Conservation (phyloP, 2,888 invertebrate species). For the Chouioia cunea region DNA sequence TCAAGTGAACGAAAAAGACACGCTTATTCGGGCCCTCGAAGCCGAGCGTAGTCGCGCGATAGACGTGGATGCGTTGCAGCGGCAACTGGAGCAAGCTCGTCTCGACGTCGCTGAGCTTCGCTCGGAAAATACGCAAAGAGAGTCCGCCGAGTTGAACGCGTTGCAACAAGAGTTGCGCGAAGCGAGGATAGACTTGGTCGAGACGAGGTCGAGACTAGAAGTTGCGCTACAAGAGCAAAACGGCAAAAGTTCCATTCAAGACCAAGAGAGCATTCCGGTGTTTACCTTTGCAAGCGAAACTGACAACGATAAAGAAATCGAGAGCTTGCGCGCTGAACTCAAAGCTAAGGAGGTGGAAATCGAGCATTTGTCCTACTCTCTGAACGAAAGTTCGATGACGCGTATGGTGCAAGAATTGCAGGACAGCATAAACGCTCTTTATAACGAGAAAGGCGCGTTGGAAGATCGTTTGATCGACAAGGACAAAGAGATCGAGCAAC, state of each 20-base stretch:
- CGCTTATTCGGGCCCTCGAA: conserved; percentile 56
- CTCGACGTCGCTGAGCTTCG: conserved; percentile 56
- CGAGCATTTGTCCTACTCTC: conserved; percentile 78
- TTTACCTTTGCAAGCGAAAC: conserved; percentile 53
- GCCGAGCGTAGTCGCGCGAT: conserved; percentile 46
- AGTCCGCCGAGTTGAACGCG: neutral
- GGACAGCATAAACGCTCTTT: conserved; percentile 59
- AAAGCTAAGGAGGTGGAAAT: conserved; percentile 81
- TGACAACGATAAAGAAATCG: conserved; percentile 46
- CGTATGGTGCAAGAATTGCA: conserved; percentile 65
- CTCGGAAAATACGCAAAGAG: conserved; percentile 3
- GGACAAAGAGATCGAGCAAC: conserved; percentile 33
- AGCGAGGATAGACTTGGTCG: neutral
- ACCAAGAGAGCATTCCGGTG: conserved; percentile 53
- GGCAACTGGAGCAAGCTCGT: conserved; percentile 49
- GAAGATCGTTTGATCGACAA: conserved; percentile 52
- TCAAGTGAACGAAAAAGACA: conserved; percentile 59
- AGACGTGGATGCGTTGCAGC: conserved; percentile 51
- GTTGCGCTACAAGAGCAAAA: conserved; percentile 1
- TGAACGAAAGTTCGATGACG: conserved; percentile 68
- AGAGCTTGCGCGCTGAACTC: conserved; percentile 53
- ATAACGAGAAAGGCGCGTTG: conserved; percentile 57
- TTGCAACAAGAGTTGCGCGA: neutral
- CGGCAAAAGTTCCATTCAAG: conserved; percentile 46
- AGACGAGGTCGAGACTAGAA: neutral